A percentile compares a stretch with the other conserved stretches of the same genome.
These are phyloP conservation scores for Ips typographus DNA, from an alignment of 1,140 invertebrate genomes.

Conservation along the genomic window DNA sequence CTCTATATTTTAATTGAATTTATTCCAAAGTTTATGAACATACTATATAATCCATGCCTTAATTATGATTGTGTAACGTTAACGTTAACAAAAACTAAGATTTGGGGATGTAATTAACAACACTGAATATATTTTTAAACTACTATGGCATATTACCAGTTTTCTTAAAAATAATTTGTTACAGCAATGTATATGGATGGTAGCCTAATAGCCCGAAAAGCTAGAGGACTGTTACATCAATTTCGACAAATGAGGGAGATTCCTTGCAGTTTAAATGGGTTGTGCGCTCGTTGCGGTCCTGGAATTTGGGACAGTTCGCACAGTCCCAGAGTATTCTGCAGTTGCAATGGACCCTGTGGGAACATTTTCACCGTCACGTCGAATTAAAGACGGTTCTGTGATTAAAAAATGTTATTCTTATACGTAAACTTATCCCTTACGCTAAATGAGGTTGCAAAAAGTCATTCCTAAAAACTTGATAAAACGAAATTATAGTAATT, in stretches of 20 bases:
- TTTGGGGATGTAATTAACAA: no score
- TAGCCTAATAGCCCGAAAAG: conserved; percentile 84
- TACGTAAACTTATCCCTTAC: no score
- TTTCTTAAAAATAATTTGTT: conserved; percentile 17
- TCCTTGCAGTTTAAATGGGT: conserved; percentile 83
- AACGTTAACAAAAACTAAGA: background rate
- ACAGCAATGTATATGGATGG: conserved; percentile 95
- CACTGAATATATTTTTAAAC: no score
- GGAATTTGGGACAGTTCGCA: conserved; percentile 93
- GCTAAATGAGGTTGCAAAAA: no score
- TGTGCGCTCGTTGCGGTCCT: conserved; percentile 84
- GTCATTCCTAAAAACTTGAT: no score
- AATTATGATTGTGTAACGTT: background rate
- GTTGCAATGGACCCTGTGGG: conserved; percentile 29
- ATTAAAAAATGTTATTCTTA: no score
- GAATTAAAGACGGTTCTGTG: background rate
- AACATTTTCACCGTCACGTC: conserved; percentile 7
- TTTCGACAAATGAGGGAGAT: conserved; percentile 81
- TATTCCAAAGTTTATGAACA: no score
- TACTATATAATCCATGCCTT: no score
- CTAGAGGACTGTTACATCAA: conserved; percentile 85
- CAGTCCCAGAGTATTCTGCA: conserved; percentile 71
- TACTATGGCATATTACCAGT: no score
- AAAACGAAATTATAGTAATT: no score
- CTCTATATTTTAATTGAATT: no score